Conservation (phyloP, 2,888 invertebrate genomes). For the Lasioglossum figueresi region DNA sequence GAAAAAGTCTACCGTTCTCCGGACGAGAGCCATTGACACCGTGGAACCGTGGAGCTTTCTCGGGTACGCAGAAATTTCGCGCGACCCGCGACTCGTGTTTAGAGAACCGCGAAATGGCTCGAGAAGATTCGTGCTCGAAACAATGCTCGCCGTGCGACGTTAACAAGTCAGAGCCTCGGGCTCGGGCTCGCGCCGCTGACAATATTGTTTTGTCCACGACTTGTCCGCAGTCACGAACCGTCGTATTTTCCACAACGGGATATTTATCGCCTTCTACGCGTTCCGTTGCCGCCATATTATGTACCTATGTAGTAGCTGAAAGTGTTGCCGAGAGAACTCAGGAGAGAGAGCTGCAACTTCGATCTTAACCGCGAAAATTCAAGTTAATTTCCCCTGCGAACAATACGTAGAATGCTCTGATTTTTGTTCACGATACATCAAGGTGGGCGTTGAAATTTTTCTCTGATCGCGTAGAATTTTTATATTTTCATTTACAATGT, state of each 20-base stretch:
- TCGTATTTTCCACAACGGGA: conserved; percentile 55
- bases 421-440: not conserved
- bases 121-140: conserved; percentile 79
- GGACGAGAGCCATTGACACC: not conserved
- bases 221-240: conserved; percentile 75
- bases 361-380: not conserved
- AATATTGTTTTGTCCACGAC: conserved; percentile 80
- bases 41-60: conserved; percentile 12
- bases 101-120: conserved; percentile 65
- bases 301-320: conserved; percentile 35
- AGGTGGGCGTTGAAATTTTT: not conserved
- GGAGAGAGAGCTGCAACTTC: not conserved
- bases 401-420: not conserved
- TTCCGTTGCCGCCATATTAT: conserved; percentile 34
- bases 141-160: conserved; percentile 79
- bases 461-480: not conserved
- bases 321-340: not conserved
- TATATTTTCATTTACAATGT: no score
- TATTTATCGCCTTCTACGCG: conserved; percentile 60
- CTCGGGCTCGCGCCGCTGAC: conserved; percentile 68
- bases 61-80: conserved; percentile 40
- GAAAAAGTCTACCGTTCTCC: not conserved
- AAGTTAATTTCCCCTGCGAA: not conserved
- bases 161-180: conserved; percentile 65
- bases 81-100: conserved; percentile 36